Evolutionary conservation across 2,797 vertebrate genomes (phyloP).

Genomic region (Threskiornis aethiopicus): DNA sequence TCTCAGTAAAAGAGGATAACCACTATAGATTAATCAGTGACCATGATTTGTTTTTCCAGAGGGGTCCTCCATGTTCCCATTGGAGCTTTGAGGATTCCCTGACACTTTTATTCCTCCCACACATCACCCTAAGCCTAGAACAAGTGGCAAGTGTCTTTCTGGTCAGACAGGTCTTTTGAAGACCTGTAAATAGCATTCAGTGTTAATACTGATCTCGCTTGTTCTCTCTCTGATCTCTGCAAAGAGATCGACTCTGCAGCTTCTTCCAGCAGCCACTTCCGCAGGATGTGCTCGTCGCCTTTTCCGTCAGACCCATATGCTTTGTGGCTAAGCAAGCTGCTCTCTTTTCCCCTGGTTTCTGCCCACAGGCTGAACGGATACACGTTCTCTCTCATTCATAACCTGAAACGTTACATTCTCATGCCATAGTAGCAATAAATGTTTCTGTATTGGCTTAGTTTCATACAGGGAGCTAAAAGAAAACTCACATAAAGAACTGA

Average conservation of each 20-base stretch:
- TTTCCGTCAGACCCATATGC: not conserved
- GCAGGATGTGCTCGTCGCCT: not conserved
- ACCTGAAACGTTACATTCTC: not conserved
- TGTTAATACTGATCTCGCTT: not conserved
- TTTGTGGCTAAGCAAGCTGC: not conserved
- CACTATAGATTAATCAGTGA: not conserved
- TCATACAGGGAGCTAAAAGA: not conserved
- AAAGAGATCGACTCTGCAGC: not conserved
- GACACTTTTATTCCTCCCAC: not conserved
- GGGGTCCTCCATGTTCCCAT: not conserved
- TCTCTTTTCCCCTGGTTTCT: not conserved
- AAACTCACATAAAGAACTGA: not conserved
- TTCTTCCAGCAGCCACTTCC: not conserved
- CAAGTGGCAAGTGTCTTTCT: not conserved
- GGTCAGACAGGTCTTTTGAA: constrained; percentile 11
- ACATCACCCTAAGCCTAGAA: not conserved
- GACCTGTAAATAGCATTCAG: not conserved
- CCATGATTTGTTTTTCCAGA: not conserved
- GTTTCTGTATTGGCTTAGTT: not conserved
- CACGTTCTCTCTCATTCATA: not conserved
- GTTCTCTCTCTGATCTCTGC: not conserved
- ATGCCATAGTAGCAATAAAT: not conserved
- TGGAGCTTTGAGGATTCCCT: not conserved
- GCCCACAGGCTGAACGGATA: not conserved
- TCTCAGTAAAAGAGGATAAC: not conserved